Base-by-base conservation (phyloP, 2,113 vertebrate species). In the Anhinga anhinga region DNA sequence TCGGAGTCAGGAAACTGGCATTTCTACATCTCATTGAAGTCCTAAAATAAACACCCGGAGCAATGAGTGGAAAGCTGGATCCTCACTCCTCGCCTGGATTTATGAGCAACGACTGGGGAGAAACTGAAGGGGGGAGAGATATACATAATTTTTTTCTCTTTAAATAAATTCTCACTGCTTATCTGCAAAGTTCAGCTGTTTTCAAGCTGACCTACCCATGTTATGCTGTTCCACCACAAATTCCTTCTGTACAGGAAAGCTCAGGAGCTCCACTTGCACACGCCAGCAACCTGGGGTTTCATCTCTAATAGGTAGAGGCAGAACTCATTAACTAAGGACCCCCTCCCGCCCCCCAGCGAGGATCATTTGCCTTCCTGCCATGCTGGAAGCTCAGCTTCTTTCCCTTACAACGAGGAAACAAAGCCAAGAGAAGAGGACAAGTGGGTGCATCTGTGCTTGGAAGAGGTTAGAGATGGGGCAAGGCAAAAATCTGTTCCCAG, bases 121-220 rank as follows among this genome's bases (percentile, higher is more conserved):
- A 93, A 85, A 81, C 27, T 59, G 71, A 92, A 88, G 7, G 3
- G 13, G 5, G 42, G 10, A 55, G 74, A 92, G 12, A 92, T 30
- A 77, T 9, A 85, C 52, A 59, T 87, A 19, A 29, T 84, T 62
- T 87, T 91, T n/a, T 66, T 18, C 50, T 49, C 63, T 84, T 92
- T 88, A 83, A 90, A 90, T 94, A 90, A 91, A 81, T 94, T 90
- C 82, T 83, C 65, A 1, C 52, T 3, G 71, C 95, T 97, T 97
- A 97, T 97, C 96, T 96, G 87, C 82, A 61, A 92, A 94, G 94
- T 90, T 97, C 96, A 96, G 95, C 95, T 97, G 96, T 87, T 96
- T 95, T 78, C 69, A 52, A 42, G 92, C 93, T 96, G 93, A 95
- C 90, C 84, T 94, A 79, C 79, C 71, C 2, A 0, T 71, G 65